Percentiles rank a stretch among this genome's conserved stretches.
Conservation (phyloP, 2,113 vertebrate species). For the Grus americana region DNA sequence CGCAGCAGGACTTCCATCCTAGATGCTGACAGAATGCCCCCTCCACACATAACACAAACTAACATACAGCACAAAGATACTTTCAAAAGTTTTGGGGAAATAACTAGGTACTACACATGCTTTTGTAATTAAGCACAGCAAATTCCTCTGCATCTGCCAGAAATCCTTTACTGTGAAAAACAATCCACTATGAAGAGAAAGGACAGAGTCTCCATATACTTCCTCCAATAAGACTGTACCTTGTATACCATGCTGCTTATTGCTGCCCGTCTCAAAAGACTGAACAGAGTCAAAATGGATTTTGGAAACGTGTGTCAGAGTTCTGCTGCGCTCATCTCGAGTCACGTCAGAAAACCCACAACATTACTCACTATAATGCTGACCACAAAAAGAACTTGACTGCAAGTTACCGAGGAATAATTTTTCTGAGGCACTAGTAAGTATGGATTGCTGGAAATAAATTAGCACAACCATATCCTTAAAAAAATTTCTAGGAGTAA, state of each 20-base stretch:
- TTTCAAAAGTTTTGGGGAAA: background rate
- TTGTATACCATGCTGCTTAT: background rate
- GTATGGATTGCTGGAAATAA: background rate
- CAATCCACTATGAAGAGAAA: background rate
- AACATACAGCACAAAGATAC: background rate
- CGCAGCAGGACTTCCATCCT: background rate
- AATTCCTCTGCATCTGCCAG: background rate
- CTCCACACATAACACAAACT: background rate
- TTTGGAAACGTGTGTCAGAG: background rate
- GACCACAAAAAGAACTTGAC: background rate
- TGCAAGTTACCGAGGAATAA: background rate
- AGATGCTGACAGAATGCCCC: background rate
- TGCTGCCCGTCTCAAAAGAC: background rate
- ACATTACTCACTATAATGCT: background rate
- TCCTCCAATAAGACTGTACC: fast-evolving
- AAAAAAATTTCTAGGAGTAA: background rate
- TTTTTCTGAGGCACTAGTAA: background rate
- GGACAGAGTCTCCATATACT: too few relatives aligned
- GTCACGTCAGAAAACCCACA: background rate
- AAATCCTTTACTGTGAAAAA: background rate
- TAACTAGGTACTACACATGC: background rate
- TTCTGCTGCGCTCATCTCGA: background rate
- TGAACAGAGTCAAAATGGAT: background rate
- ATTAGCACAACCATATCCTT: background rate
- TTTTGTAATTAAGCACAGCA: background rate